Conservation (phyloP, 2,797 vertebrate species). For the Columba guinea region DNA sequence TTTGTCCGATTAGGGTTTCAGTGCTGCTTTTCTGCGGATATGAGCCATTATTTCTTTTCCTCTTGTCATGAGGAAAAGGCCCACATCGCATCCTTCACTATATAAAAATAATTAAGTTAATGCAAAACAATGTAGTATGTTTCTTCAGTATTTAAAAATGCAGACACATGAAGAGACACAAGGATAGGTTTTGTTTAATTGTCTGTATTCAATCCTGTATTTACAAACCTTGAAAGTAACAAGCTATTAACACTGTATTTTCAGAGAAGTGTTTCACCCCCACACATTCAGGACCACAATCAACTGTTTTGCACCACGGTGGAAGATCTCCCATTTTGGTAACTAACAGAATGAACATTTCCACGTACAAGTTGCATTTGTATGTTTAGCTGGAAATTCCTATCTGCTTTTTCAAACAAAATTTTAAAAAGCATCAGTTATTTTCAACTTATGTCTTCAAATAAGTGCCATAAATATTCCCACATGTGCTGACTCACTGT, state of each 20-base stretch:
- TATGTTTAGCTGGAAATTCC: background rate
- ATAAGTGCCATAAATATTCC: slow-evolving; percentile 37
- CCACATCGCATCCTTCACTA: background rate
- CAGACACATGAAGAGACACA: background rate
- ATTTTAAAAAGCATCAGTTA: background rate
- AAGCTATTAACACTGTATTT: background rate
- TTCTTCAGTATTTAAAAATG: background rate
- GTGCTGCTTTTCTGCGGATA: background rate
- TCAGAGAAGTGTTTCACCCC: background rate
- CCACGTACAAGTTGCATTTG: background rate
- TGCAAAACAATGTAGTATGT: background rate
- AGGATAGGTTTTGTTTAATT: background rate
- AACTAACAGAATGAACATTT: background rate
- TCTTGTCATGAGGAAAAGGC: background rate
- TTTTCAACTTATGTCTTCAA: background rate
- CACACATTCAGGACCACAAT: background rate
- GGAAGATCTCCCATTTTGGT: background rate
- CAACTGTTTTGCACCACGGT: background rate
- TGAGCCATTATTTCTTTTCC: background rate
- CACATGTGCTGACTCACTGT: slow-evolving; percentile 5
- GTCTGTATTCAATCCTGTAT: background rate
- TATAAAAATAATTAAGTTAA: background rate
- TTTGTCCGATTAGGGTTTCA: background rate
- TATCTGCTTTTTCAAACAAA: background rate
- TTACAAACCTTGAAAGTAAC: background rate